Conservation (phyloP, 1,140 invertebrate genomes). For the Listronotus bonariensis region DNA sequence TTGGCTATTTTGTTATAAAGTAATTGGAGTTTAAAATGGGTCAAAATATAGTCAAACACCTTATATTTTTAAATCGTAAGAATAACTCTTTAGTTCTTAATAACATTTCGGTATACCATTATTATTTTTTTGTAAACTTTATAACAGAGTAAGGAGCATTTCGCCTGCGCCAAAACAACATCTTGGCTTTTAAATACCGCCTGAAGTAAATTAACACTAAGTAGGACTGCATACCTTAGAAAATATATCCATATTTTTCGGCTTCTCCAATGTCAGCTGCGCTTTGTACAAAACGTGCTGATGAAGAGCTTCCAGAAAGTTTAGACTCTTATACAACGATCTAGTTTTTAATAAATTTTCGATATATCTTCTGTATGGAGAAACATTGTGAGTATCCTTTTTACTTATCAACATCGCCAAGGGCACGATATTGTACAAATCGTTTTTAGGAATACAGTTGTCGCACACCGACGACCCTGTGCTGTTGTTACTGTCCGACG, state of each 20-base stretch:
- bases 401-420: conserved; percentile 56
- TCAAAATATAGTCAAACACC: too few species aligned
- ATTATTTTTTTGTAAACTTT: too few species aligned
- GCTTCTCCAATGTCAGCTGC: conserved; percentile 69
- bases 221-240: conserved; percentile 33
- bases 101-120: too few species aligned
- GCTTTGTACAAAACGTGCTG: conserved; percentile 69
- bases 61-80: too few species aligned
- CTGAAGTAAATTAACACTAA: too few species aligned
- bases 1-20: too few species aligned
- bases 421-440: conserved; percentile 55
- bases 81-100: too few species aligned
- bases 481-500: conserved; percentile 51
- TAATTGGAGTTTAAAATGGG: too few species aligned
- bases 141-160: too few species aligned
- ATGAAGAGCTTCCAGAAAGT: conserved; percentile 74
- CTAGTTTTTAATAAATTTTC: conserved; percentile 85
- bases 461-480: conserved; percentile 46
- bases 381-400: conserved; percentile 51
- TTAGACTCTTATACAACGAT: conserved; percentile 77
- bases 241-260: conserved; percentile 50
- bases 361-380: conserved; percentile 74
- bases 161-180: too few species aligned
- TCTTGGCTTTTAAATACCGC: too few species aligned
- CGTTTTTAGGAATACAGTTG: conserved; percentile 36